Percentiles rank a stretch among this genome's conserved stretches.
Evolutionary conservation across 2,113 vertebrate species (phyloP).

Genomic region (Turdus rufiventris): DNA sequence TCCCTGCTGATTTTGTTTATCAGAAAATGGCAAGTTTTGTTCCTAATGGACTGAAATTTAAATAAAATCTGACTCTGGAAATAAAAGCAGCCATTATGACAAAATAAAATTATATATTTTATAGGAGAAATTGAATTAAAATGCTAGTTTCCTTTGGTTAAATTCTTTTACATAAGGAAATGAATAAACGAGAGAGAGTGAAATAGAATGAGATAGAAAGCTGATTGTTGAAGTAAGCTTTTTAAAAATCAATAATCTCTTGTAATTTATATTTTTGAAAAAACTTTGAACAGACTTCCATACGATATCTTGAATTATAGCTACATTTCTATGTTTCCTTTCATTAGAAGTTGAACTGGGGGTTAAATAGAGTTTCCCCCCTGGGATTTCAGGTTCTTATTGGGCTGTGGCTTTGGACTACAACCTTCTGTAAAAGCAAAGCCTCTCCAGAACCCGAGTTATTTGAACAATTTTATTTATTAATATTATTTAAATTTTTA

Average conservation of each 20-base stretch:
- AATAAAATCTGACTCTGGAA: conserved; percentile 92
- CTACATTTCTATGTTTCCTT: conserved; percentile 69
- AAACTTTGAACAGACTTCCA: conserved; percentile 71
- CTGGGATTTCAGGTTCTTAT: conserved; percentile 15
- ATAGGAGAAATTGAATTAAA: conserved; percentile 84
- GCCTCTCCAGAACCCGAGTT: not conserved
- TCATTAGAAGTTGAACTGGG: conserved; percentile 64
- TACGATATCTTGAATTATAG: conserved; percentile 66
- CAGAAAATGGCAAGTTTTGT: conserved; percentile 88
- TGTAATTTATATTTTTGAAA: conserved; percentile 77
- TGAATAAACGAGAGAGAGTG: conserved; percentile 72
- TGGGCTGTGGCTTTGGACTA: not conserved
- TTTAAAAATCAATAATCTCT: conserved; percentile 81
- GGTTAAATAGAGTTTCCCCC: conserved; percentile 41
- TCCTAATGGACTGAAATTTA: conserved; percentile 93
- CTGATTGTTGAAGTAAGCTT: conserved; percentile 77
- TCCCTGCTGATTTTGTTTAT: conserved; percentile 97
- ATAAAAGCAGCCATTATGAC: conserved; percentile 88
- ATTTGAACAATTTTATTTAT: not conserved
- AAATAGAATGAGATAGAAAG: conserved; percentile 70
- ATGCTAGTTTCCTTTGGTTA: conserved; percentile 82
- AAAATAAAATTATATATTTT: conserved; percentile 89
- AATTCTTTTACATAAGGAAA: conserved; percentile 85
- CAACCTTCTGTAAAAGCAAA: not conserved
- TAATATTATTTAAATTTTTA: not conserved